Conservation (phyloP, 2,797 vertebrate genomes). For the Octomys mimax region DNA sequence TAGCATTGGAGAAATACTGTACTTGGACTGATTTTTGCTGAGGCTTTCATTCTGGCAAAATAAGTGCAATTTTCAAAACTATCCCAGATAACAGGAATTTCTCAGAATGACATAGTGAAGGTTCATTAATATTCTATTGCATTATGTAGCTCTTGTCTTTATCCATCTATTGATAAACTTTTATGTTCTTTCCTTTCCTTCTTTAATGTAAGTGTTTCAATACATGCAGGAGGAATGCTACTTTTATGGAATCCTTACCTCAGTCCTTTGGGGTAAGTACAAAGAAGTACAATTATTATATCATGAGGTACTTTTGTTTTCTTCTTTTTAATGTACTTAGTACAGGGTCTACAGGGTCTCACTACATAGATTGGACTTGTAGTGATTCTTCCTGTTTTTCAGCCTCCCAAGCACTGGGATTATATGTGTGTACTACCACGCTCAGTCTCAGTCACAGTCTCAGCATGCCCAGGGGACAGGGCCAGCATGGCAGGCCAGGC, state of each 20-base stretch:
- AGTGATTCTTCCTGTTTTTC: too few relatives aligned
- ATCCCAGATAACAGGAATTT: not conserved
- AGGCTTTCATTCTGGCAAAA: not conserved
- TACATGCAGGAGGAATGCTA: not conserved
- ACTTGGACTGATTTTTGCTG: not conserved
- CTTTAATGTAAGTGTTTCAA: not conserved
- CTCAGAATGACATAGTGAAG: not conserved
- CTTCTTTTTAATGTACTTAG: too few relatives aligned
- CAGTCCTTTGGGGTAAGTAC: not conserved
- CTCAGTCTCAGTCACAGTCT: too few relatives aligned
- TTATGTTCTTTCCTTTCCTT: not conserved
- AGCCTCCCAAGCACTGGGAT: too few relatives aligned
- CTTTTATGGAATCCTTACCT: not conserved
- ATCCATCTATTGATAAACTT: not conserved
- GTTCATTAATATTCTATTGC: accelerated
- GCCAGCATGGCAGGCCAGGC: too few relatives aligned
- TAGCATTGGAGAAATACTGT: not conserved
- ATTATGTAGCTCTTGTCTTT: not conserved
- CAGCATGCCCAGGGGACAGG: too few relatives aligned
- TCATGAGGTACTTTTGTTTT: not conserved
- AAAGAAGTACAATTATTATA: not conserved
- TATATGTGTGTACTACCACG: too few relatives aligned
- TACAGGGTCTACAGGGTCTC: too few relatives aligned
- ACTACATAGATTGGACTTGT: too few relatives aligned
- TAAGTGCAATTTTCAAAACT: not conserved